Evolutionary conservation across 2,113 vertebrate genomes (phyloP).

Genomic region (Balaeniceps rex): DNA sequence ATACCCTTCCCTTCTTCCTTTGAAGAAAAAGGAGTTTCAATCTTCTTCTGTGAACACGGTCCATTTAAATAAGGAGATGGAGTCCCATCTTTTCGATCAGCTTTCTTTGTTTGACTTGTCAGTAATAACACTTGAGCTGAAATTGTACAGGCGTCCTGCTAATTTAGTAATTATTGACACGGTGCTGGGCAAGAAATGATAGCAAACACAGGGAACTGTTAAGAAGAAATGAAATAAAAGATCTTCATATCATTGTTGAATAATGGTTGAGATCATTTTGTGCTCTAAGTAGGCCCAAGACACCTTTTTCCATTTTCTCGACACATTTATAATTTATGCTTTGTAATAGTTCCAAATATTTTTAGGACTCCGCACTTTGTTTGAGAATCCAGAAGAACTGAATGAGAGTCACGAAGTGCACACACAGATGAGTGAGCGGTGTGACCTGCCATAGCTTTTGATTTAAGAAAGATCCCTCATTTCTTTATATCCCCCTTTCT

Average conservation of each 20-base stretch:
- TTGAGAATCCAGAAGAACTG: constrained; percentile 70
- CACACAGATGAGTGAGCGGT: constrained; percentile 43
- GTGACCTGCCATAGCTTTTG: constrained; percentile 48
- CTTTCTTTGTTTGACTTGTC: constrained; percentile 89
- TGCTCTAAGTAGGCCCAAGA: constrained; percentile 73
- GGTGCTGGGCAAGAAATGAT: constrained; percentile 84
- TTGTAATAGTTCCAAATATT: constrained; percentile 86
- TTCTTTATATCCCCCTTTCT: background rate
- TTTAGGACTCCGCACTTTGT: constrained; percentile 77
- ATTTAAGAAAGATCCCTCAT: constrained; percentile 36
- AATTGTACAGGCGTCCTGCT: constrained; percentile 86
- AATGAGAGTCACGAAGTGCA: constrained; percentile 68
- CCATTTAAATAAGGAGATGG: constrained; percentile 92
- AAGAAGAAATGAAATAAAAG: constrained; percentile 81
- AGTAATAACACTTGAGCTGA: constrained; percentile 86
- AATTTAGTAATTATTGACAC: constrained; percentile 96
- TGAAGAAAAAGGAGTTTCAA: constrained; percentile 75
- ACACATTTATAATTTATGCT: constrained; percentile 86
- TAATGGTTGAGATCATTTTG: constrained; percentile 77
- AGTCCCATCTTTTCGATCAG: constrained; percentile 81
- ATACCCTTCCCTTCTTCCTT: constrained; percentile 71
- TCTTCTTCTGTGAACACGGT: constrained; percentile 72
- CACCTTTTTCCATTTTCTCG: constrained; percentile 79
- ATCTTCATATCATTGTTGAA: constrained; percentile 79
- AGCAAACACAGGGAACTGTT: constrained; percentile 86